Base-by-base conservation (phyloP, 2,797 vertebrate species). In the Decapterus maruadsi region DNA sequence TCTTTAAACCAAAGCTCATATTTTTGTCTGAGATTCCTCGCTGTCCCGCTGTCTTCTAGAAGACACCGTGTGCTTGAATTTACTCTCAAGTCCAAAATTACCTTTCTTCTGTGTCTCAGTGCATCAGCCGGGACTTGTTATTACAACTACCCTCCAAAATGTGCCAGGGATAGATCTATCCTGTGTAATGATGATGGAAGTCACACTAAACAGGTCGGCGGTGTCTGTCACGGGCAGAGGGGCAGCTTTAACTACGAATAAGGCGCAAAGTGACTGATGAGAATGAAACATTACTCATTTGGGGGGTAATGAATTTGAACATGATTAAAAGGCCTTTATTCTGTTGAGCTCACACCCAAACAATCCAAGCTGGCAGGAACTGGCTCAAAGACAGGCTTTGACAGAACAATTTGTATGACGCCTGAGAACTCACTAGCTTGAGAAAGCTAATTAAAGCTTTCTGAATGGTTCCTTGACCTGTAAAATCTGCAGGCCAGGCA, bases 341-440 rank as follows among this genome's bases (percentile, higher is more conserved):
- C 78, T 78, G 68, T 79, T 53, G 70, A 86, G 84, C 80, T 88
- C 85, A 69, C 77, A 79, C 73, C 83, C 80, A 94, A 92, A 93
- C 79, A 93, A 89, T 84, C 80, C 68, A 61, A 72, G 81, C 83
- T 81, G 81, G 78, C 73, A 72, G 55, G 77, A 87, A 78, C 86
- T 91, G 82, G 77, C 82, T 91, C 74, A 91, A 91, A 91, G 88
- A 91, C 88, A 90, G 82, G 67, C 64, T 89, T 91, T 93, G 91
- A 94, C 91, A 91, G 89, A 92, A 89, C 89, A 92, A 93, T 93
- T 92, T 92, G 88, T 88, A 91, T 92, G 86, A 92, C 75, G 77
- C 82, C 79, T 81, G 72, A 72, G 82, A 89, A 92, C 85, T 90
- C 88, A 89, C 93, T 93, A 92, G 90, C 80, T 89, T 93, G 82